These are phyloP conservation scores for Holothuria scabra DNA, from an alignment of 53 echinoderm and acorn worm genomes.

Conservation along the genomic window DNA sequence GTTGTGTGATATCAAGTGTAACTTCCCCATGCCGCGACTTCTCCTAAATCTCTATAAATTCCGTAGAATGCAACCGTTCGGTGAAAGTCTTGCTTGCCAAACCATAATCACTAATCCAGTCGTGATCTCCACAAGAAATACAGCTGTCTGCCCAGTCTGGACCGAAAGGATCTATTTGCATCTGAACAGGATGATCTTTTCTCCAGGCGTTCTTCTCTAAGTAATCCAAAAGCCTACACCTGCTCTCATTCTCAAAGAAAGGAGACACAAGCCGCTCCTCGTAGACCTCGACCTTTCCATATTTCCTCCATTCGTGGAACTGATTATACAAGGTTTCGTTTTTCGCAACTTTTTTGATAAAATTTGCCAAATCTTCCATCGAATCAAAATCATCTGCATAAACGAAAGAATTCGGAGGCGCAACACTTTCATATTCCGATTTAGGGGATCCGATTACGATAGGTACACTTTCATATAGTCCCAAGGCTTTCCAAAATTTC, in stretches of 20 bases:
- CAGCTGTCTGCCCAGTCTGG: conserved; percentile 5
- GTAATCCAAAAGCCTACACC: not conserved
- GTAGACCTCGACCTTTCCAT: no score
- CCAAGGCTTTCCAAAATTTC: conserved; percentile 21
- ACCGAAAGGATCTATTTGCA: conserved; percentile 10
- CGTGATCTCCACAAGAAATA: conserved; percentile 4
- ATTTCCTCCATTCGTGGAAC: conserved; percentile 12
- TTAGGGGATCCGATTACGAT: conserved; percentile 8
- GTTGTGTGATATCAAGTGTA: no score
- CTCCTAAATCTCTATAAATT: no score
- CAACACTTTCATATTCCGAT: conserved; percentile 8
- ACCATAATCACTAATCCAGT: not conserved
- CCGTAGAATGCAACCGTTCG: no score
- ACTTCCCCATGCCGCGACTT: no score
- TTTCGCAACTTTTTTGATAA: not conserved
- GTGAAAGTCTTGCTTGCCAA: not conserved
- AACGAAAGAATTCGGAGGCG: conserved; percentile 13
- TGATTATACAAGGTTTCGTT: not conserved
- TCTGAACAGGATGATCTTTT: not conserved
- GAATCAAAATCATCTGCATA: conserved; percentile 31
- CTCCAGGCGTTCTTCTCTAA: not conserved
- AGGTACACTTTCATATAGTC: not conserved
- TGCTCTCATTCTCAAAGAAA: not conserved
- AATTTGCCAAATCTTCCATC: not conserved
- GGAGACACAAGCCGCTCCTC: not conserved